Percentiles rank a stretch among this genome's conserved stretches.
Conservation (phyloP, 1,140 invertebrate genomes). For the Meteorus sp. region DNA sequence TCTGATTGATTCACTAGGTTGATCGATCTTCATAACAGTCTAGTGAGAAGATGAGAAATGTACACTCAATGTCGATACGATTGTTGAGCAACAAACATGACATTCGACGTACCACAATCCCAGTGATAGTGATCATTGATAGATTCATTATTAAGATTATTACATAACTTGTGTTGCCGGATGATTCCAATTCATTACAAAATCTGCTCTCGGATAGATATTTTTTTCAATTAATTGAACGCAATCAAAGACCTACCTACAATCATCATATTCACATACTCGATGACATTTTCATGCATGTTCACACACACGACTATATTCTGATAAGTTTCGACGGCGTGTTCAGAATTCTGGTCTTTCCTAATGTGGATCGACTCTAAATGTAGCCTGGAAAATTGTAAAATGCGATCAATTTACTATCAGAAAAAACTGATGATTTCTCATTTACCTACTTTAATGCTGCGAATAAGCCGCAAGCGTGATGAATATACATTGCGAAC, state of each 20-base stretch:
- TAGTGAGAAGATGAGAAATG: no score
- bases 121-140: conserved; percentile 14
- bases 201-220: background rate
- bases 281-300: background rate
- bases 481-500: conserved; percentile 22
- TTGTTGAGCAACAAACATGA: no score
- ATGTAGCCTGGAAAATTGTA: background rate
- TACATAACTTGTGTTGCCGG: background rate
- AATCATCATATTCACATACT: background rate
- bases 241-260: background rate
- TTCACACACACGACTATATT: background rate
- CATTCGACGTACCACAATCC: conserved; percentile 13
- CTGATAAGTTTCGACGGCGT: background rate
- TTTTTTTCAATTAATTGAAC: no score
- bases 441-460: conserved; percentile 13
- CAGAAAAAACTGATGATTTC: background rate
- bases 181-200: conserved; percentile 6
- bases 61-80: no score
- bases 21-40: conserved; percentile 17
- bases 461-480: conserved; percentile 19
- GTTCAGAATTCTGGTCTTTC: background rate
- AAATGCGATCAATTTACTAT: background rate
- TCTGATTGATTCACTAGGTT: conserved; percentile 19
- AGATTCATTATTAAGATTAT: background rate
- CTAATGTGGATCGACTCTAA: background rate